Base-by-base conservation (phyloP, 2,888 invertebrate genomes). In the Pycnomerus fuliginosus region DNA sequence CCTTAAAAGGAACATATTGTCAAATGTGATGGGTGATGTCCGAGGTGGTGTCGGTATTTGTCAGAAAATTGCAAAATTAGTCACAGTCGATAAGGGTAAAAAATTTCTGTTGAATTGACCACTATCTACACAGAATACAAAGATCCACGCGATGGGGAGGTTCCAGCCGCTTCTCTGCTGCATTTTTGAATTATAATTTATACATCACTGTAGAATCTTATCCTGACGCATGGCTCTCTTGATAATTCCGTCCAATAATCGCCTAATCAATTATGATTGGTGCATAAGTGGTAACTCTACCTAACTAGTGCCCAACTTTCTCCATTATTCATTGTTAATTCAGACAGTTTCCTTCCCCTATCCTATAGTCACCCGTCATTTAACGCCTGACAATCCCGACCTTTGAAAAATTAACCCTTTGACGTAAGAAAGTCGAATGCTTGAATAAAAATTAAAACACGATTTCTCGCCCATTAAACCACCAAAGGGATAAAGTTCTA, bases 241-340 rank as follows among this genome's bases (percentile, higher is more conserved):
- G 51, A 38, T 47, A 44, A 47, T 37, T 34, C 32, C 27, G 22
- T 46, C 41, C 42, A 46, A 47, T 49, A 52, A 50, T 52, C 41
- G 47, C 42, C 51, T 47, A 53, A 52, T 52, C 55, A 51, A 51
- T 46, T 51, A 34, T 39, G 45, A 49, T 51, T 41, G 49, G 44
- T 51, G 50, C 48, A 46, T 43, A 51, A 55, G 47, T 49, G 47
- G 40, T 47, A 34, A 50, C 48, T 48, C 48, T 44, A 40, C 47
- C 37, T 37, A 48, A 52, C 43, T 42, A 52, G 25, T 44, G 39
- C 25, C 25, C 35, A 57, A 57, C 55, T 57, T 55, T 53, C 27
- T 34, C 49, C 52, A 57, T 57, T 57, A 57, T 52, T 55, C 50
- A 52, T 52, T 31, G 48, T 57, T 52, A 52, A 48, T 45, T 35